Evolutionary conservation across 2,888 invertebrate species (phyloP).

Genomic region (Callimorpha dominula): DNA sequence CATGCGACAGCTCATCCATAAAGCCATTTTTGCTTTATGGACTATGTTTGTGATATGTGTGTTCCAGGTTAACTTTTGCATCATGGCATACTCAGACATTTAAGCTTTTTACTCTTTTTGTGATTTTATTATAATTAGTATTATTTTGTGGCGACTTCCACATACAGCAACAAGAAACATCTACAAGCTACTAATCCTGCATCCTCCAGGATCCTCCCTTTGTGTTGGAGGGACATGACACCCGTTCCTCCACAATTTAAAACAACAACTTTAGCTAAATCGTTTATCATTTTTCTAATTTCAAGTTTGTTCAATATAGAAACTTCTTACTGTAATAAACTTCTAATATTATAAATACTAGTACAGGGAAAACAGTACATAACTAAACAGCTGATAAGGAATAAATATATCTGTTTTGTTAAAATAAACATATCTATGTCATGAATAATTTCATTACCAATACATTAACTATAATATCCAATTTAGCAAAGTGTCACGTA

Average conservation of each 20-base stretch:
- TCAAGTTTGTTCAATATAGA: neutral
- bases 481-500: conserved; percentile 54
- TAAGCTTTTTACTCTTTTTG: neutral
- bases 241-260: too few species aligned
- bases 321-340: neutral
- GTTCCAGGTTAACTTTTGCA: too few species aligned
- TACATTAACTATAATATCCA: conserved; percentile 27
- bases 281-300: neutral
- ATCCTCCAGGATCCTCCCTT: too few species aligned
- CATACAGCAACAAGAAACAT: too few species aligned
- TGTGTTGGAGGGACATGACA: too few species aligned
- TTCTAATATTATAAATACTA: neutral
- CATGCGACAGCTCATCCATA: too few species aligned
- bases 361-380: neutral
- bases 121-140: neutral
- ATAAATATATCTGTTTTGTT: neutral
- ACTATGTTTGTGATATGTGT: too few species aligned
- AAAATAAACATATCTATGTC: neutral
- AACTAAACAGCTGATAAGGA: neutral
- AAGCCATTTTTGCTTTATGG: too few species aligned
- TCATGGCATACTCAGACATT: too few species aligned
- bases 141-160: too few species aligned
- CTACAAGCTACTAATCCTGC: too few species aligned
- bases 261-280: neutral
- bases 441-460: conserved; percentile 7